Evolutionary conservation across 2,797 vertebrate species (phyloP).

Genomic region (Delichon dasypus): DNA sequence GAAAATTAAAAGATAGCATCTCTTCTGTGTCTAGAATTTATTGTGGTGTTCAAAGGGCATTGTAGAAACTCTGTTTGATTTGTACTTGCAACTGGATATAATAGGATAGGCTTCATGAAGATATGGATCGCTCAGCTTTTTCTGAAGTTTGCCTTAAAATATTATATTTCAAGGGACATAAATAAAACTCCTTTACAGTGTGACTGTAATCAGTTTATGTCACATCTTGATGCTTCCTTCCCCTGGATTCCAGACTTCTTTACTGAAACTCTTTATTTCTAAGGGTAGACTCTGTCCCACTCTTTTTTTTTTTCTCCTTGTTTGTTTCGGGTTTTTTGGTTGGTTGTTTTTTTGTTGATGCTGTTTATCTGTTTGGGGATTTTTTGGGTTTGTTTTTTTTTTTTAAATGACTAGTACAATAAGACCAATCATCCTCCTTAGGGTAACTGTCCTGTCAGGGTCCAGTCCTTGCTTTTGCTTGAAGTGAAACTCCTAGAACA

Average conservation of each 20-base stretch:
- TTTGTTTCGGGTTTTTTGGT: too few species aligned
- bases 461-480: neutral
- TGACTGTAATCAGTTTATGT: slow-evolving; percentile 11
- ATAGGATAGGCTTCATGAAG: neutral
- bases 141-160: neutral
- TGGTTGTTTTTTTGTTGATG: too few species aligned
- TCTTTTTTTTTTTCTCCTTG: neutral
- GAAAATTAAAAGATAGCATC: slow-evolving; percentile 35
- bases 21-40: slow-evolving; percentile 38
- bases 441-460: neutral
- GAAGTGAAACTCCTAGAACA: neutral
- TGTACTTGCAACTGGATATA: slow-evolving; percentile 24
- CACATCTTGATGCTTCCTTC: neutral
- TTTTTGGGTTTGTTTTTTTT: too few species aligned
- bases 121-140: neutral
- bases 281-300: neutral
- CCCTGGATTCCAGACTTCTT: neutral
- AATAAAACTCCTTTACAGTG: slow-evolving; percentile 16
- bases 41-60: slow-evolving; percentile 34
- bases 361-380: too few species aligned
- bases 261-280: neutral
- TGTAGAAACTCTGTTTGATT: slow-evolving; percentile 32
- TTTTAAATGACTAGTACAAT: neutral
- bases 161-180: slow-evolving; percentile 33
- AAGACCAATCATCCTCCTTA: neutral